Evolutionary conservation across 2,888 invertebrate genomes (phyloP).

Genomic region (Drosophila barbarae): DNA sequence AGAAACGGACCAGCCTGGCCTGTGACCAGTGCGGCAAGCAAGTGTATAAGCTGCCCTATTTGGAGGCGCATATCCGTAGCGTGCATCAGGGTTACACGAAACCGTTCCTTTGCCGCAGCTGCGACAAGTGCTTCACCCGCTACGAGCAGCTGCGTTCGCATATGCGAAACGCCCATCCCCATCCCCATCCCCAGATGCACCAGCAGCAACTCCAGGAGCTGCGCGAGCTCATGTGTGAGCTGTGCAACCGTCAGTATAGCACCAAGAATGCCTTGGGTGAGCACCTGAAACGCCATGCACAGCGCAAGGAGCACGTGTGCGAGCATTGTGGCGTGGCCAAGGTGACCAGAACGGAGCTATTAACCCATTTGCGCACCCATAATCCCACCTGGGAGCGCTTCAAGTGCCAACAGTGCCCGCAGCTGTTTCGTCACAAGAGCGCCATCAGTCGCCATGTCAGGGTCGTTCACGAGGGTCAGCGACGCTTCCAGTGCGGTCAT

Average conservation of each 20-base stretch:
- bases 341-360: conserved; percentile 75
- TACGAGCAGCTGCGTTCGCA: conserved; percentile 70
- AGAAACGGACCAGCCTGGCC: conserved; percentile 54
- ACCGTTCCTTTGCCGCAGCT: conserved; percentile 72
- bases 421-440: conserved; percentile 76
- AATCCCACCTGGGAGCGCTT: conserved; percentile 75
- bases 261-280: conserved; percentile 75
- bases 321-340: conserved; percentile 75
- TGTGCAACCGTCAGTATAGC: conserved; percentile 73
- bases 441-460: conserved; percentile 73
- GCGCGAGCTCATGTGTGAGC: conserved; percentile 59
- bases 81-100: conserved; percentile 73
- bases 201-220: conserved; percentile 31
- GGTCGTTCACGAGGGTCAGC: conserved; percentile 76
- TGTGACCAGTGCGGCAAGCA: conserved; percentile 70
- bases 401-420: conserved; percentile 74
- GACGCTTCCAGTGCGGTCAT: conserved; percentile 68
- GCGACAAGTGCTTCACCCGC: conserved; percentile 69
- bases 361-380: conserved; percentile 76
- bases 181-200: not conserved
- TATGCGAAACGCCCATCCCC: conserved; percentile 60
- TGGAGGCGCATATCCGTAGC: conserved; percentile 75
- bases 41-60: conserved; percentile 71
- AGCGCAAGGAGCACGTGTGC: conserved; percentile 74
- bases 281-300: conserved; percentile 74